phyloP scores from a whole-genome alignment of 2,888 invertebrate species.

The Calliopum simillimum region DNA sequence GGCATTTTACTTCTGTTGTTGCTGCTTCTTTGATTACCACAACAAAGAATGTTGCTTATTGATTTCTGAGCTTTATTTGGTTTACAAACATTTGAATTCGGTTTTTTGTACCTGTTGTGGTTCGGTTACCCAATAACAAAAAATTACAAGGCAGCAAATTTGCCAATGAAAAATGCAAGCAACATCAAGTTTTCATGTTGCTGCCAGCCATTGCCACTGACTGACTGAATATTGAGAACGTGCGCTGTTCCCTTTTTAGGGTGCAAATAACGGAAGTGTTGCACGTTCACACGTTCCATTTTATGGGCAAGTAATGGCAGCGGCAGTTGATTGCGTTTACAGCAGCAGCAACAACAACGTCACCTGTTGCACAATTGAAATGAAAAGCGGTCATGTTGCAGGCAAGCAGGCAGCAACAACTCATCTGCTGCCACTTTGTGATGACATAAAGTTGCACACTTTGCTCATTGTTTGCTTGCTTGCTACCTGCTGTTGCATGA shows the following conservation, averaged over 20 bases:
- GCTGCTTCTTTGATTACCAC: background rate
- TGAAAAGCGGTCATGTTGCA: background rate
- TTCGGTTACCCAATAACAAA: constrained; percentile 8
- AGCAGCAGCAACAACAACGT: background rate
- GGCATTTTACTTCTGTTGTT: background rate
- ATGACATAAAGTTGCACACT: background rate
- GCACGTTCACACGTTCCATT: constrained; percentile 13
- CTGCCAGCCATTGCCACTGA: background rate
- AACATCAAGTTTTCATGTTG: background rate
- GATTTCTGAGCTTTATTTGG: background rate
- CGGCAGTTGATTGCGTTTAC: too few relatives aligned
- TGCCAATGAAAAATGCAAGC: too few relatives aligned
- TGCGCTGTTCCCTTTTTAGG: background rate
- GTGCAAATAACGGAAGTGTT: constrained; percentile 1
- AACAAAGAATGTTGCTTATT: background rate
- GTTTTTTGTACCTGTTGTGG: background rate
- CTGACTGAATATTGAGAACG: background rate
- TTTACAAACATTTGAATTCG: background rate
- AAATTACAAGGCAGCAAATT: constrained; percentile 2
- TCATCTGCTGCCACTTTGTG: background rate
- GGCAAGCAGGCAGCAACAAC: too few relatives aligned
- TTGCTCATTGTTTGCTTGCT: background rate
- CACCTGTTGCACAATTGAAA: constrained; percentile 7
- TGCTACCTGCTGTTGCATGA: background rate
- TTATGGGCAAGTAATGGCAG: background rate